Conservation (phyloP, 2,888 invertebrate species). For the Macrosoma leucophasiata region DNA sequence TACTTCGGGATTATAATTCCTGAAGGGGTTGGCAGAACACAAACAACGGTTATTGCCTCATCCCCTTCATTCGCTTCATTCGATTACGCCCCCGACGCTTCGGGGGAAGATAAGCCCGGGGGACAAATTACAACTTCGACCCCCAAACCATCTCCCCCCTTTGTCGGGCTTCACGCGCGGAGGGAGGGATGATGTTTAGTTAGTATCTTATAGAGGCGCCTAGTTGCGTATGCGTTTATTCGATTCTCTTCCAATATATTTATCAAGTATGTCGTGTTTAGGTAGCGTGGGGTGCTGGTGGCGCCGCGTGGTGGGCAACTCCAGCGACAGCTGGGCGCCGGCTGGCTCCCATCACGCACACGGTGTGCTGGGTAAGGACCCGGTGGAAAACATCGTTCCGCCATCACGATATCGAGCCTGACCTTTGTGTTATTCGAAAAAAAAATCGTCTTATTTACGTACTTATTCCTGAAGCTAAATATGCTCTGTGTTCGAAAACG, state of each 20-base stretch:
- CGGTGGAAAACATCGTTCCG: neutral
- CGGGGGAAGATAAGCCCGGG: too few relatives aligned
- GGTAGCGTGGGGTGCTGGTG: constrained; percentile 70
- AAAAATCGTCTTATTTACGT: neutral
- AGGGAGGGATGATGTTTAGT: too few relatives aligned
- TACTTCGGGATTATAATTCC: too few relatives aligned
- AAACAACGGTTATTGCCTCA: too few relatives aligned
- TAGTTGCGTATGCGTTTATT: neutral
- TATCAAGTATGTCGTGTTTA: constrained; percentile 22
- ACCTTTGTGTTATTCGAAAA: neutral
- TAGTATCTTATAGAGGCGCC: neutral
- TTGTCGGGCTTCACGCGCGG: too few relatives aligned
- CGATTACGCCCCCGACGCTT: too few relatives aligned
- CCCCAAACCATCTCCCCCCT: too few relatives aligned
- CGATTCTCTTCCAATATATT: neutral
- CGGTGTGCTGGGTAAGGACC: constrained; percentile 52
- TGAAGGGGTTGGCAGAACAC: too few relatives aligned
- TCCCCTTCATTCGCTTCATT: too few relatives aligned
- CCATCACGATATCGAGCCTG: neutral
- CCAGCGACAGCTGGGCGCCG: constrained; percentile 55
- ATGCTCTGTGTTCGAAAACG: neutral
- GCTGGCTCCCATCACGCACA: constrained; percentile 64
- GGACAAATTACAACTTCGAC: too few relatives aligned
- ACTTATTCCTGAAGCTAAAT: neutral
- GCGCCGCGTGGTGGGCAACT: constrained; percentile 59